A percentile compares a stretch with the other conserved stretches of the same genome.
Evolutionary conservation across 2,113 vertebrate genomes (phyloP).

Genomic region (Ovis canadensis): DNA sequence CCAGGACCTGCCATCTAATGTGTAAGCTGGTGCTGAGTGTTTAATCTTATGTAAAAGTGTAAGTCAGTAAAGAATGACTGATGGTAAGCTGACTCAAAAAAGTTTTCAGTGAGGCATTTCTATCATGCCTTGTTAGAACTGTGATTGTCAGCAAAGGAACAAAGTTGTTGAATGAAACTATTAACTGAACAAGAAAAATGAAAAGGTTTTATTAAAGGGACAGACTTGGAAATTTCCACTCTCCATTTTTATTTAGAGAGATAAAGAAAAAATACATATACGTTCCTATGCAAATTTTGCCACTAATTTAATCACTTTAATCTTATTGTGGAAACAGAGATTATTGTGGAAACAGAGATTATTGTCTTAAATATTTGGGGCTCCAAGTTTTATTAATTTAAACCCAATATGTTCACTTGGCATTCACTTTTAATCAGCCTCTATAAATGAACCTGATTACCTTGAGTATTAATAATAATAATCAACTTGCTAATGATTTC

Average conservation of each 20-base stretch:
- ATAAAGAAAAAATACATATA: neutral
- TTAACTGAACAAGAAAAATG: neutral
- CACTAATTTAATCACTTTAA: conserved; percentile 51
- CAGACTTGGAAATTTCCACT: neutral
- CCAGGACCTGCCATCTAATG: neutral
- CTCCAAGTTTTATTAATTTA: conserved; percentile 65
- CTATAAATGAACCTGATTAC: conserved; percentile 70
- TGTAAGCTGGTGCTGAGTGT: neutral
- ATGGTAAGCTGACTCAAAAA: neutral
- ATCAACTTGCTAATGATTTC: conserved; percentile 73
- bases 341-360: conserved; percentile 31
- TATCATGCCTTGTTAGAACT: neutral
- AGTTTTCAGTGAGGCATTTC: neutral
- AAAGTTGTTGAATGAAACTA: neutral
- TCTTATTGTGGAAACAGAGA: conserved; percentile 56
- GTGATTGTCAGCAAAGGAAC: neutral
- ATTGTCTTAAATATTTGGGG: conserved; percentile 65
- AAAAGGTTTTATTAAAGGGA: neutral
- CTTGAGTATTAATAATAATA: conserved; percentile 73
- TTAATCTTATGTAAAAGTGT: neutral
- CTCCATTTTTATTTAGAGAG: neutral
- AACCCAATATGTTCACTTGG: conserved; percentile 59
- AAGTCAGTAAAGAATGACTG: neutral
- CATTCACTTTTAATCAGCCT: conserved; percentile 78
- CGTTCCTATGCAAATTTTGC: neutral